Evolutionary conservation across 1,140 invertebrate genomes (phyloP), one percentile per base, ranked within the genome.

Genomic region (Plodia interpunctella): DNA sequence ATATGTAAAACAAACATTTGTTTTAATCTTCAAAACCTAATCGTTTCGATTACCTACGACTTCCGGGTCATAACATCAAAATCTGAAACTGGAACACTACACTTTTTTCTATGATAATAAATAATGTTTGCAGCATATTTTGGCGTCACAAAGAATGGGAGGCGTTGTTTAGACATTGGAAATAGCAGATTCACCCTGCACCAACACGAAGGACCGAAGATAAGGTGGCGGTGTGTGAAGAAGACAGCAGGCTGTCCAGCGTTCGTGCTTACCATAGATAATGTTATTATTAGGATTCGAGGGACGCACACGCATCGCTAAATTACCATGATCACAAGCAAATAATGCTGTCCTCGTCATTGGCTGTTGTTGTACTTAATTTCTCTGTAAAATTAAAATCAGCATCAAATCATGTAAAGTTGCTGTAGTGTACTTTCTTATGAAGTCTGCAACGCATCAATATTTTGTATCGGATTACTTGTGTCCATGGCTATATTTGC

Each of bases 221-320:
- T 78, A 5, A 60, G 84, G 11, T 87, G 84, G 84, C 57, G 82
- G 52, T 87, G 84, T 54, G 63, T 79, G 0, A 83, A 71, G 65
- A 87, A 84, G 60, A 76, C 68, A 5, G 66, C 59, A 0, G 83
- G 81, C 0, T 87, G 83, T 54, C 51, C 60, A 2, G 82, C 83
- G 1, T 85, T 84, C 56, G 75, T 86, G 10, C 76, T 67, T 0
- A 88, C 86, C 8, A 80, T 87, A 18, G 76, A 87, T 20, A 83
- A 85, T 51, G 64, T 79, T 6, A 86, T 88, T n/a, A 74, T 87
- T 49, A 72, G 66, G 53, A 59, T 77, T 6, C 60, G 77, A 28
- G 70, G 72, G 17, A 30, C 66, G 5, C 85, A 88, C 71, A 83
- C 30, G 30, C 30, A 84, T 54, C 84, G 86, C 64, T 60, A 28